A percentile compares a stretch with the other conserved stretches of the same genome.
Evolutionary conservation across 23 tunicate genomes (phyloP).

Genomic region (Pegea sp.): DNA sequence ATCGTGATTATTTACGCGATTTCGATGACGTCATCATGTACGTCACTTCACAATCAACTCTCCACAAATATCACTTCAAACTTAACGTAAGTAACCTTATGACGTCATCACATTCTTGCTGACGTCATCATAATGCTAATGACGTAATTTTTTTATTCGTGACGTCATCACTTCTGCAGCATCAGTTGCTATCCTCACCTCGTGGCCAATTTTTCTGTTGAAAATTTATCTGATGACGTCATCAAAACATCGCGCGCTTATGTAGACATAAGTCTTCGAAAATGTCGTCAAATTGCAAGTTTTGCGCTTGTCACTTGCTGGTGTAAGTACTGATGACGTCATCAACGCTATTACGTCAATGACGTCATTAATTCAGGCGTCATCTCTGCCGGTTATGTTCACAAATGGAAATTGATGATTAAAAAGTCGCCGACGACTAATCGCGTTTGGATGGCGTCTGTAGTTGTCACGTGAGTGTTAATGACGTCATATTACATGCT

Average conservation of each 20-base stretch:
- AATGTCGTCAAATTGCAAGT: conserved; percentile 10
- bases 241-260: background rate
- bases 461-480: conserved; percentile 13
- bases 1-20: conserved; percentile 11
- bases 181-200: conserved; percentile 11
- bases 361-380: too few relatives aligned
- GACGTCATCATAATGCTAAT: too few relatives aligned
- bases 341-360: too few relatives aligned
- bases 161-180: background rate
- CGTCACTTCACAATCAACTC: conserved; percentile 4
- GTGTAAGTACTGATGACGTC: conserved; percentile 8
- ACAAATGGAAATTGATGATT: conserved; percentile 30
- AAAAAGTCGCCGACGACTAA: conserved; percentile 17
- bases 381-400: conserved; percentile 45
- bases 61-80: too few relatives aligned
- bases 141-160: too few relatives aligned
- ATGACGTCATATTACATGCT: too few relatives aligned
- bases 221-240: background rate
- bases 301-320: conserved; percentile 12
- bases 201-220: background rate
- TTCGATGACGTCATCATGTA: conserved; percentile 18
- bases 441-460: conserved; percentile 18
- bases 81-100: too few relatives aligned
- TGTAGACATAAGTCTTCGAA: background rate
- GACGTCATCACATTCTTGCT: too few relatives aligned